Evolutionary conservation across 2,797 vertebrate species (phyloP), one percentile per base, ranked within the genome.

Genomic region (Lagocephalus sceleratus): DNA sequence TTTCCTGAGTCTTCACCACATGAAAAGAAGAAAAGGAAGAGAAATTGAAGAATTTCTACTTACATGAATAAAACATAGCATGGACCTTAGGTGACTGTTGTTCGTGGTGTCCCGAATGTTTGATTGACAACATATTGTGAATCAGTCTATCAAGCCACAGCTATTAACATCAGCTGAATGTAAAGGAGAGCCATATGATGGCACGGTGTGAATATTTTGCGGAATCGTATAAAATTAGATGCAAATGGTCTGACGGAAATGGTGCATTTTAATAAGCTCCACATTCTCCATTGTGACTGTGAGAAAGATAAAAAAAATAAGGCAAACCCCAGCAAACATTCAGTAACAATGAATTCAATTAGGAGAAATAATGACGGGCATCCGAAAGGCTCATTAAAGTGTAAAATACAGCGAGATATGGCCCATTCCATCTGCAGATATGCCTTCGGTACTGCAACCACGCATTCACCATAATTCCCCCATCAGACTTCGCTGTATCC

Each of bases 11-110:
- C 32, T 11, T 10, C 32, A n/a, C n/a, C n/a, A n/a, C 32, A 4
- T 11, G 32, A 19, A 3, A 42, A n/a, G 40, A 19, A 42, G 17
- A 42, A 19, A 6, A 43, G 64, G 78, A 57, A 61, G 83, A 82
- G 73, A 78, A 67, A 74, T 79, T 68, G 69, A 72, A 82, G 73
- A 53, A 76, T 57, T 80, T 63, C 63, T 75, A 75, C 63, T 41
- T n/a, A 38, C 17, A 82, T 89, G 87, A 90, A 90, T 90, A 83
- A 90, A 89, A 85, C 80, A 90, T 85, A 54, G 41, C 35, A 38
- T 44, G 50, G 57, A 78, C 70, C 76, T 82, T 81, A 72, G 67
- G 66, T 68, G 82, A 65, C 80, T 82, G 80, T 81, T 76, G 77
- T 69, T 67, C 71, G 64, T 63, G 48, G 68, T 81, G 82, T 89